A percentile compares a stretch with the other conserved stretches of the same genome.
Evolutionary conservation across 2,888 invertebrate species (phyloP).

Genomic region (Ommatoiulus sabulosus): DNA sequence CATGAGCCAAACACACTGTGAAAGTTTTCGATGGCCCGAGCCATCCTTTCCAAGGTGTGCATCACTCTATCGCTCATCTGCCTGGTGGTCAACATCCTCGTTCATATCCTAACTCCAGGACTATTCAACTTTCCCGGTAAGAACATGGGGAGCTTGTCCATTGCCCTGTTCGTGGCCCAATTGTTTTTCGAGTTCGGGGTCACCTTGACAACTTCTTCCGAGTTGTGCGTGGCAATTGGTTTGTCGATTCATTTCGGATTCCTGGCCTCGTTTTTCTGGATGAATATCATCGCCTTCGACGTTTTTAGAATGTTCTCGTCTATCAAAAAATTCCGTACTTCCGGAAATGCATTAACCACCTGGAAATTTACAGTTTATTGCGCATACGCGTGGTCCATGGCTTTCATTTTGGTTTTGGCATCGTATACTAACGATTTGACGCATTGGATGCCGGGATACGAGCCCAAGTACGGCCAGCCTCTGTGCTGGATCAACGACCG

Average conservation of each 20-base stretch:
- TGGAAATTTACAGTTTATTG: conserved; percentile 62
- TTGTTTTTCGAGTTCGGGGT: conserved; percentile 64
- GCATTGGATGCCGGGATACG: conserved; percentile 59
- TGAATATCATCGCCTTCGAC: conserved; percentile 69
- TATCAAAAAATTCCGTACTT: neutral
- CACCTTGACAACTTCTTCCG: conserved; percentile 38
- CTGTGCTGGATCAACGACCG: conserved; percentile 69
- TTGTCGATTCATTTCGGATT: conserved; percentile 68
- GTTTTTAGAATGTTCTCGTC: conserved; percentile 68
- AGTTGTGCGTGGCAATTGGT: conserved; percentile 63
- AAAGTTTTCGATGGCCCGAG: conserved; percentile 62
- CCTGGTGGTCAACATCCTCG: conserved; percentile 65
- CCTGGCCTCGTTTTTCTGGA: conserved; percentile 69
- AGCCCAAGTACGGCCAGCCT: conserved; percentile 59
- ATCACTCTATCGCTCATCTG: conserved; percentile 66
- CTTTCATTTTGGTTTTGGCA: conserved; percentile 64
- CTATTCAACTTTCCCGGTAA: conserved; percentile 68
- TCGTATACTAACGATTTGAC: conserved; percentile 61
- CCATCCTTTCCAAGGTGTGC: conserved; percentile 65
- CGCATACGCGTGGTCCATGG: conserved; percentile 67
- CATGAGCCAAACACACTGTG: neutral
- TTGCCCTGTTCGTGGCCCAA: conserved; percentile 67
- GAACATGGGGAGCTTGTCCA: conserved; percentile 67
- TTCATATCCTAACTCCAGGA: conserved; percentile 61
- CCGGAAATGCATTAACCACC: too few relatives aligned